phyloP scores from a whole-genome alignment of 2,888 invertebrate genomes.

The Pyrrhosoma nymphula region DNA sequence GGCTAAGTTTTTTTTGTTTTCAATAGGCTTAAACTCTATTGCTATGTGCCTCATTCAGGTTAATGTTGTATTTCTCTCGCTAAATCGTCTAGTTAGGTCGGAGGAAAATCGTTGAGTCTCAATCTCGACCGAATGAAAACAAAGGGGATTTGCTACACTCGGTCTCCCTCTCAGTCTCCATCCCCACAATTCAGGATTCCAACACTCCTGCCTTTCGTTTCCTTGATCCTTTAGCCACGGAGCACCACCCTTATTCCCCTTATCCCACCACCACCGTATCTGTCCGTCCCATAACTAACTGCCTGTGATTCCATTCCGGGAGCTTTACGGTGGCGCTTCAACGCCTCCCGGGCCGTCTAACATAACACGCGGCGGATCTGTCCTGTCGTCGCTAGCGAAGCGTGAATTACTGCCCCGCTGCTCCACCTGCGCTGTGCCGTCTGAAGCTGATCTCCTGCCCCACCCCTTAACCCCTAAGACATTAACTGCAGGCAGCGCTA shows the following conservation, averaged over 20 bases:
- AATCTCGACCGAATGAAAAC: background rate
- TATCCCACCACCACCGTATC: background rate
- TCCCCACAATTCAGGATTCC: background rate
- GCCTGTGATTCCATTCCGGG: conserved; percentile 3
- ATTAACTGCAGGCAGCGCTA: too few species aligned
- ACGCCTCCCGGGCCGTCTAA: background rate
- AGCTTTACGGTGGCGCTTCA: background rate
- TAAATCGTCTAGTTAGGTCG: too few species aligned
- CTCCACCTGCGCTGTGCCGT: background rate
- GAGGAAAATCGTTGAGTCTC: background rate
- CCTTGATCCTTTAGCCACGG: background rate
- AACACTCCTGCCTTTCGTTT: background rate
- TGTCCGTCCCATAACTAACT: background rate
- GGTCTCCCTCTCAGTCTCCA: too few species aligned
- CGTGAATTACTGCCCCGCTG: background rate
- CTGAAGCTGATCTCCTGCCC: background rate
- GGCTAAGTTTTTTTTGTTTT: too few species aligned
- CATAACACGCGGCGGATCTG: background rate
- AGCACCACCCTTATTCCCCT: background rate
- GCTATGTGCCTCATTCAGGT: too few species aligned
- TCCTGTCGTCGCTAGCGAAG: background rate
- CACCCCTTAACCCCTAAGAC: background rate
- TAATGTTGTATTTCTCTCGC: too few species aligned
- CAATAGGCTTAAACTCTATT: too few species aligned
- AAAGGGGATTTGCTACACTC: background rate